These are phyloP conservation scores for Harpegnathos saltator DNA, from an alignment of 1,140 invertebrate species.

Conservation along the genomic window DNA sequence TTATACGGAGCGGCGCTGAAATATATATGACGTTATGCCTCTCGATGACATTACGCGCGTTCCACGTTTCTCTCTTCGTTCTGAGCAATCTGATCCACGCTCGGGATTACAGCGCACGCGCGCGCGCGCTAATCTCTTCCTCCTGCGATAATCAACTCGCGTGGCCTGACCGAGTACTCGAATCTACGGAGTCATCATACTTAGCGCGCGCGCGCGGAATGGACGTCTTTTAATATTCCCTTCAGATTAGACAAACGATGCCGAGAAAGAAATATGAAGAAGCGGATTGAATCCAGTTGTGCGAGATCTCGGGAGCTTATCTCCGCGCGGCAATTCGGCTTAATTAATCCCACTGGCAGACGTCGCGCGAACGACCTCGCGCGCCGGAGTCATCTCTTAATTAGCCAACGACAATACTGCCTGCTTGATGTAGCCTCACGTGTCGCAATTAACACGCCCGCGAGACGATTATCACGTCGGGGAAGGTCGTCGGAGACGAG, in stretches of 20 bases:
- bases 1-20: no score
- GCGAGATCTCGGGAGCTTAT: constrained; percentile 61
- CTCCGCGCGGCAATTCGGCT: constrained; percentile 75
- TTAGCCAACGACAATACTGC: constrained; percentile 81
- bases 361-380: constrained; percentile 61
- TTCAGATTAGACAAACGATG: constrained; percentile 59
- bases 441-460: constrained; percentile 81
- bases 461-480: constrained; percentile 56
- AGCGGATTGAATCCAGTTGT: constrained; percentile 65
- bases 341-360: constrained; percentile 78
- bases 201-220: constrained; percentile 40
- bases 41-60: no score
- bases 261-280: constrained; percentile 55
- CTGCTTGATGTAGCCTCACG: constrained; percentile 82
- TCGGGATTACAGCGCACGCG: not conserved
- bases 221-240: constrained; percentile 55
- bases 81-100: constrained; percentile 1
- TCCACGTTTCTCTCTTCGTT: not conserved
- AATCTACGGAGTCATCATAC: constrained; percentile 44
- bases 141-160: constrained; percentile 36
- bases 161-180: constrained; percentile 14
- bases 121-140: not conserved
- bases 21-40: no score
- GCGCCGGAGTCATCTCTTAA: constrained; percentile 82
- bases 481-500: constrained; percentile 51